Percentiles rank a stretch among this genome's conserved stretches.
Conservation (phyloP, 2,888 invertebrate genomes). For the Cataglyphis altisquamis region DNA sequence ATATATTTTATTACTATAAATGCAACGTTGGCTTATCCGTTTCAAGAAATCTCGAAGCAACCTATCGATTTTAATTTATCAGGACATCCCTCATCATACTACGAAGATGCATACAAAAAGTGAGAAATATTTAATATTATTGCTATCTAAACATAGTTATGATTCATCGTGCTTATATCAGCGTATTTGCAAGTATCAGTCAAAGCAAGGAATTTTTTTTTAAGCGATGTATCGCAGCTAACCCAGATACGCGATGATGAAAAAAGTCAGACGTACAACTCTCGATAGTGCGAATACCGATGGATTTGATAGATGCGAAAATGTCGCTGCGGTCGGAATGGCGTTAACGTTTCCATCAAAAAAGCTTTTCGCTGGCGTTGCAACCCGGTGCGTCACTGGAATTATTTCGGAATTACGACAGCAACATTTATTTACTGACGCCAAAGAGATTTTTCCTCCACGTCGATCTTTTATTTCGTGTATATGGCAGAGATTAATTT, state of each 20-base stretch:
- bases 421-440: conserved; percentile 41
- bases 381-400: conserved; percentile 37
- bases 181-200: conserved; percentile 6
- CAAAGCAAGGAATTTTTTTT: conserved; percentile 24
- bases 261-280: conserved; percentile 54
- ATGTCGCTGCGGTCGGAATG: conserved; percentile 45
- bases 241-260: conserved; percentile 42
- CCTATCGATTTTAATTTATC: conserved; percentile 5
- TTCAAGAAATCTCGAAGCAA: background rate
- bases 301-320: conserved; percentile 53
- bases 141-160: background rate
- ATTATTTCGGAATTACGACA: conserved; percentile 50
- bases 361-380: conserved; percentile 44
- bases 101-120: background rate
- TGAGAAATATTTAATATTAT: conserved; percentile 34
- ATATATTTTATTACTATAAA: background rate
- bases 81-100: background rate
- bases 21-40: background rate
- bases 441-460: conserved; percentile 26
- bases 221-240: conserved; percentile 30
- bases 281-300: conserved; percentile 51
- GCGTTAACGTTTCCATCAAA: conserved; percentile 51
- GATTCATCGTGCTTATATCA: conserved; percentile 4
- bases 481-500: background rate
- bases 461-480: background rate